Percentiles rank a stretch among this genome's conserved stretches.
These are phyloP conservation scores for Lophura nycthemera DNA, from an alignment of 2,113 vertebrate genomes.

Conservation along the genomic window DNA sequence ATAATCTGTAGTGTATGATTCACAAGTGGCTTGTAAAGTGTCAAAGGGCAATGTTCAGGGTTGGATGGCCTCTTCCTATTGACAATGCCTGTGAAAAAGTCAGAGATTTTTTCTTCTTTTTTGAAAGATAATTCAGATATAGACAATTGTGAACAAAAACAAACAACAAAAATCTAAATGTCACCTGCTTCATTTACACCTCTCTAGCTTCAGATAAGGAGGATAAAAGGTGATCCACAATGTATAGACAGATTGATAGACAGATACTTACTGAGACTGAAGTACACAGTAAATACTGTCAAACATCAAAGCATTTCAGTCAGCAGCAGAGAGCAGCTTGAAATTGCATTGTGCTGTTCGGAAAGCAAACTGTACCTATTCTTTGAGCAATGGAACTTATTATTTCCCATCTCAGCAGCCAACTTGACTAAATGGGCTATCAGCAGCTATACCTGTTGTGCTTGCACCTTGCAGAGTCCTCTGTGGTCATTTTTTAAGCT, in stretches of 20 bases:
- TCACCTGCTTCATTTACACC: neutral
- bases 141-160: neutral
- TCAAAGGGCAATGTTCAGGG: neutral
- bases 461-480: neutral
- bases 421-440: neutral
- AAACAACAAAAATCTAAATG: neutral
- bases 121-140: neutral
- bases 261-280: neutral
- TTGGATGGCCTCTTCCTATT: neutral
- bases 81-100: neutral
- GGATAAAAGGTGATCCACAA: neutral
- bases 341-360: neutral
- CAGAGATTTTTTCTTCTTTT: neutral
- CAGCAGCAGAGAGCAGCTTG: neutral
- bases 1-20: neutral
- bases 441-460: neutral
- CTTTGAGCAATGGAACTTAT: rapidly evolving
- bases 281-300: neutral
- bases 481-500: neutral
- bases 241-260: neutral
- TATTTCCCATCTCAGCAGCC: neutral
- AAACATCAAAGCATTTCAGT: neutral
- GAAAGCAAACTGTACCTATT: neutral
- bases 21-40: neutral
- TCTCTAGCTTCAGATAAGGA: neutral